Conservation (phyloP, 2,888 invertebrate species). For the Elysia crispata region DNA sequence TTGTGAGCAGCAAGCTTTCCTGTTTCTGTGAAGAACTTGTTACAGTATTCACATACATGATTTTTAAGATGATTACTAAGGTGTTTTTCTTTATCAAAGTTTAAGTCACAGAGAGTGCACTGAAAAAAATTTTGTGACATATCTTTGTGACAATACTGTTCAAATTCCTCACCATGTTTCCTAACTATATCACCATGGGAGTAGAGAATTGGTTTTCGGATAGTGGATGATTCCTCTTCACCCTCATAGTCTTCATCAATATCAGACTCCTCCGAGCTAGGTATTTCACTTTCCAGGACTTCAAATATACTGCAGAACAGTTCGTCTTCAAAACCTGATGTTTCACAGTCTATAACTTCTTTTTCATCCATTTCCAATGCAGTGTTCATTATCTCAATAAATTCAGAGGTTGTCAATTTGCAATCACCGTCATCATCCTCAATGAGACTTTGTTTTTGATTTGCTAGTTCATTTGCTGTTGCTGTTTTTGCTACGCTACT, state of each 20-base stretch:
- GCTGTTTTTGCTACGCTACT: no score
- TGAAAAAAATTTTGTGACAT: conserved; percentile 17
- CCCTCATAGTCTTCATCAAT: conserved; percentile 37
- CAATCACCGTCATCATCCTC: conserved; percentile 29
- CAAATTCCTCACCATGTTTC: conserved; percentile 39
- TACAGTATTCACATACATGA: conserved; percentile 46
- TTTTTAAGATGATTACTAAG: conserved; percentile 38
- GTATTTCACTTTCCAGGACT: conserved; percentile 5
- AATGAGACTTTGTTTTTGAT: no score
- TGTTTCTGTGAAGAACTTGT: conserved; percentile 37
- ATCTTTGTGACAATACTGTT: conserved; percentile 30
- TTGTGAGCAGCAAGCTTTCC: conserved; percentile 37
- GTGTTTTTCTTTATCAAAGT: conserved; percentile 29
- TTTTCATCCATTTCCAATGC: conserved; percentile 22
- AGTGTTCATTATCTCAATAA: conserved; percentile 36
- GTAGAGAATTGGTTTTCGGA: conserved; percentile 24
- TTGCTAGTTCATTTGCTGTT: no score
- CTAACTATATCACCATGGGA: conserved; percentile 25
- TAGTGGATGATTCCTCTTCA: not conserved
- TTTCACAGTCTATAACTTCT: no score
- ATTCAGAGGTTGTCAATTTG: conserved; percentile 20
- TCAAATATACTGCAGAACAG: not conserved
- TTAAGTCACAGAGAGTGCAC: conserved; percentile 30
- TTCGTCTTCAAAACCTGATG: not conserved
- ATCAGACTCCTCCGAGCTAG: conserved; percentile 37